Evolutionary conservation across 2,888 invertebrate genomes (phyloP).

Genomic region (Marronus borbonicus): DNA sequence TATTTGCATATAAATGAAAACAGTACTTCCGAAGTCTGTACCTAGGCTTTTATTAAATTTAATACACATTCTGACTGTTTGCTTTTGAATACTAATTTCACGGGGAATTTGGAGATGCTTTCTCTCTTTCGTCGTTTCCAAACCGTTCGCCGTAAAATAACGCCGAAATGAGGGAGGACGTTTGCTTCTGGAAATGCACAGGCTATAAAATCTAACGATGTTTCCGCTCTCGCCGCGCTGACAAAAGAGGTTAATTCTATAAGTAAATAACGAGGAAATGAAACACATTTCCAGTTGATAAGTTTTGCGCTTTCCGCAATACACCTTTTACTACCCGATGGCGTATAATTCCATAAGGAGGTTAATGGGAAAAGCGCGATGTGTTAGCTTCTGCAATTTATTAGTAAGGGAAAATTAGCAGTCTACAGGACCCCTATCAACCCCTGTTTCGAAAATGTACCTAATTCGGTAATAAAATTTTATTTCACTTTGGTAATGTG

Average conservation of each 20-base stretch:
- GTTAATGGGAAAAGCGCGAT: conserved; percentile 6
- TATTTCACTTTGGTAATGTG: no score
- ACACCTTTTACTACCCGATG: conserved; percentile 10
- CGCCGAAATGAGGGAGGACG: neutral
- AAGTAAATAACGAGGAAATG: conserved; percentile 30
- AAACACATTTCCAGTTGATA: conserved; percentile 23
- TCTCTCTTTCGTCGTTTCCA: conserved; percentile 8
- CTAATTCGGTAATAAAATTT: no score
- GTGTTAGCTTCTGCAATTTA: neutral
- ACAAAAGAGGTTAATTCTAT: conserved; percentile 21
- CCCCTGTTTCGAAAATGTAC: no score
- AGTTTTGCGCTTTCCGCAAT: neutral
- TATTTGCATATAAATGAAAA: conserved; percentile 34
- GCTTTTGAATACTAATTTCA: conserved; percentile 34
- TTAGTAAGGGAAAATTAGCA: neutral
- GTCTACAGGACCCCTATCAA: no score
- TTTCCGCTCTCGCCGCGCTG: neutral
- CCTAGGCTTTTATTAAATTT: conserved; percentile 24
- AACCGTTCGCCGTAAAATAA: neutral
- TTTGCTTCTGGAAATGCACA: conserved; percentile 1
- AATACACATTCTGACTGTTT: conserved; percentile 22
- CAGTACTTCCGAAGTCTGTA: neutral
- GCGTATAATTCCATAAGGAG: conserved; percentile 1
- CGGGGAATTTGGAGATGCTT: conserved; percentile 7
- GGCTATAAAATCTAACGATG: conserved; percentile 2